Base-by-base conservation (phyloP, 2,797 vertebrate species). In the Argyrosomus regius region DNA sequence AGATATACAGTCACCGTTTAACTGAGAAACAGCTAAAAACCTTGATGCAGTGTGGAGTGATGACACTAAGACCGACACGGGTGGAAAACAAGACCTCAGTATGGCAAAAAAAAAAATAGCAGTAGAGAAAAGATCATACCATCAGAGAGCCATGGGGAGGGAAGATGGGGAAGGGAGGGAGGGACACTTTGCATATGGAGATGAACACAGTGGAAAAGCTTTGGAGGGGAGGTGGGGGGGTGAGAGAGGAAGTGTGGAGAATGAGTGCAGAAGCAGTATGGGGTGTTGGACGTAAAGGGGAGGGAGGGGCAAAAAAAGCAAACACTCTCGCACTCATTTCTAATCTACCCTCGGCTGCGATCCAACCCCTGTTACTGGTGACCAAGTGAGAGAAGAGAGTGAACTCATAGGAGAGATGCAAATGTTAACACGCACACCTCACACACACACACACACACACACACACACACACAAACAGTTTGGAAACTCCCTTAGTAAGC, bases 311-410 rank as follows among this genome's bases (percentile, higher is more conserved):
- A 78, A 56, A 76, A 49, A 61, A 77, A 74, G 82, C 89, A 85
- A 90, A 87, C 87, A 87, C 69, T 83, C 79, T 80, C 74, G 62
- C 73, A 81, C 72, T 82, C 67, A 49, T 83, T 80, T 86, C 88
- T 91, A 82, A 81, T 82, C 87, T 91, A 87, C 75, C 62, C 83
- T 85, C 66, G 3, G 8, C 75, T 83, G 65, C 56, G 81, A 72
- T 28, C 70, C 73, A 4, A 12, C 53, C 58, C 43, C 43, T 9
- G 6, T 65, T 80, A 75, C 62, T 83, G 70, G 53, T 72, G 63
- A 78, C 59, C 80, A 39, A 81, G 79, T 76, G 74, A 79, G 80
- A 86, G 71, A 74, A 62, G 45, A 81, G 48, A 52, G 81, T 77
- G 82, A 64, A 63, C 54, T 84, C 66, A 20, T 61, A 63, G 87